Evolutionary conservation across 2,888 invertebrate species (phyloP).

Genomic region (Apotomis betuletana): DNA sequence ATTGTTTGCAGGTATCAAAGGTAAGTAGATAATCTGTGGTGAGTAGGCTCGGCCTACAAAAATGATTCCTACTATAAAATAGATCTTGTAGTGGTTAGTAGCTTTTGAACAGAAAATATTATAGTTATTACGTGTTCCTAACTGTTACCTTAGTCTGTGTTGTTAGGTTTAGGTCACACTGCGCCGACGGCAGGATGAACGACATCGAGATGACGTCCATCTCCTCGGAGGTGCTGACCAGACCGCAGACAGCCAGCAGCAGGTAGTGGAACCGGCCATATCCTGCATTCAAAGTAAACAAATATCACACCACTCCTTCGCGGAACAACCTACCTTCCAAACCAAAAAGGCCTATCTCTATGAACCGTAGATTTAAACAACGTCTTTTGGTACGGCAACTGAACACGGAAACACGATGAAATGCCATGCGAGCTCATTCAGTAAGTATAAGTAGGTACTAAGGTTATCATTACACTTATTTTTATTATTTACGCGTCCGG

Average conservation of each 20-base stretch:
- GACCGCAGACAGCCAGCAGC: constrained; percentile 94
- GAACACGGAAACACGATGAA: constrained; percentile 44
- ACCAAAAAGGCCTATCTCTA: neutral
- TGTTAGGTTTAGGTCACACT: constrained; percentile 94
- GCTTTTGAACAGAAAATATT: too few species aligned
- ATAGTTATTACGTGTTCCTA: too few species aligned
- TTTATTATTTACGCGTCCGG: constrained; percentile 42
- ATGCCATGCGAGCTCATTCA: constrained; percentile 72
- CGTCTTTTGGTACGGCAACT: constrained; percentile 5
- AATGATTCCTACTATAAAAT: too few species aligned
- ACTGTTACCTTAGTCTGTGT: constrained; percentile 91
- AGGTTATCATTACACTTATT: constrained; percentile 49
- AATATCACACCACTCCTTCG: constrained; percentile 35
- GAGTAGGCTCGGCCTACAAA: too few species aligned
- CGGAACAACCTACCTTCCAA: constrained; percentile 3
- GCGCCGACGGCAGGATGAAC: constrained; percentile 95
- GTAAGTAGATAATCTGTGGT: too few species aligned
- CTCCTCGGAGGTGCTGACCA: constrained; percentile 97
- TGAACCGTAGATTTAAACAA: neutral
- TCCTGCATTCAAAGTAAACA: constrained; percentile 75
- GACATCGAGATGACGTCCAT: constrained; percentile 98
- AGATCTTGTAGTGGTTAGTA: too few species aligned
- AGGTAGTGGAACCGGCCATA: constrained; percentile 96
- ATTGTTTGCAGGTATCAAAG: too few species aligned
- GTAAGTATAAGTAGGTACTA: constrained; percentile 48